These are phyloP conservation scores for Dryomyza anilis DNA, from an alignment of 2,888 invertebrate genomes.

Conservation along the genomic window DNA sequence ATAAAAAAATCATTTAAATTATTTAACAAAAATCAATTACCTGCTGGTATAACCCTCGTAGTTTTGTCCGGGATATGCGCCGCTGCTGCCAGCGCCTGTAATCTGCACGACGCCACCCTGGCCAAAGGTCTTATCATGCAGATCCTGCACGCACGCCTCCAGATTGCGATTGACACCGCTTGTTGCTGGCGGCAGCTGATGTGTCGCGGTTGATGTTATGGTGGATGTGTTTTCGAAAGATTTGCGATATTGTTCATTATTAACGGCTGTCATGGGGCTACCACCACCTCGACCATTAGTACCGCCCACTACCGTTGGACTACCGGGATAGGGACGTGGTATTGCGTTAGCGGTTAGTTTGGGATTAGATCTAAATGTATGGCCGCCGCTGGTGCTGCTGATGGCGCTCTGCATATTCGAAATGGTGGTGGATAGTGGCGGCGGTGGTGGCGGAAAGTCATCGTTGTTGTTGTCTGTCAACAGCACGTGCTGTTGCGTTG, in stretches of 20 bases:
- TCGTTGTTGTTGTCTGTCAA: slow-evolving; percentile 47
- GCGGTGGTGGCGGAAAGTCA: slow-evolving; percentile 57
- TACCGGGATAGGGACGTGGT: slow-evolving; percentile 60
- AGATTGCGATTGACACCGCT: slow-evolving; percentile 50
- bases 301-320: slow-evolving; percentile 42
- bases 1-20: too few species aligned
- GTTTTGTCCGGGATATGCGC: slow-evolving; percentile 59
- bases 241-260: slow-evolving; percentile 48
- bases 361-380: slow-evolving; percentile 58
- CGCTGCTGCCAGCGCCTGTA: slow-evolving; percentile 38
- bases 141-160: slow-evolving; percentile 60
- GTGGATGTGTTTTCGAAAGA: slow-evolving; percentile 39
- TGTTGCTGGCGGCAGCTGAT: slow-evolving; percentile 35
- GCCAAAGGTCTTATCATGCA: slow-evolving; percentile 61
- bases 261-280: slow-evolving; percentile 51
- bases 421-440: slow-evolving; percentile 58
- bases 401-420: slow-evolving; percentile 57
- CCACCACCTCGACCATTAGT: slow-evolving; percentile 40
- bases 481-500: slow-evolving; percentile 46
- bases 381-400: slow-evolving; percentile 36
- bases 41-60: slow-evolving; percentile 73
- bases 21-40: too few species aligned
- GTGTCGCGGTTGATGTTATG: slow-evolving; percentile 41
- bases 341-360: slow-evolving; percentile 61
- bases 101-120: slow-evolving; percentile 56